Percentiles rank a stretch among this genome's conserved stretches.
These are phyloP conservation scores for western clawed frog (Xenopus tropicalis) DNA, from an alignment of 2,113 vertebrate genomes.

Conservation along the genomic window DNA sequence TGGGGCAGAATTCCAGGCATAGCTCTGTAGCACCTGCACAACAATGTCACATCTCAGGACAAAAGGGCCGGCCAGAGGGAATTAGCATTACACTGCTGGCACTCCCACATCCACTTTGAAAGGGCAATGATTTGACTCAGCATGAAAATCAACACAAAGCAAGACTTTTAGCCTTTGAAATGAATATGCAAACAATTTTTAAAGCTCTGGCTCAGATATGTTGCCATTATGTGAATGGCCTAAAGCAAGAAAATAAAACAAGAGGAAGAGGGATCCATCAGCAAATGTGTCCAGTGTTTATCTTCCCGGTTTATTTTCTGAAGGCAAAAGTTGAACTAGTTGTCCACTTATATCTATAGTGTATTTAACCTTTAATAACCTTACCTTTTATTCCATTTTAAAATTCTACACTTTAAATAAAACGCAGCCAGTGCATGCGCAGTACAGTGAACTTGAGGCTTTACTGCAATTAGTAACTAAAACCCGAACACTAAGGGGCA, in stretches of 20 bases:
- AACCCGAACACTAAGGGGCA: too few relatives aligned
- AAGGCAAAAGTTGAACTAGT: too few relatives aligned
- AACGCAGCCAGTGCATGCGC: too few relatives aligned
- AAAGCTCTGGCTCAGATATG: constrained; percentile 52
- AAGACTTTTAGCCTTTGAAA: constrained; percentile 56
- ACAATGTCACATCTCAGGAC: constrained; percentile 42
- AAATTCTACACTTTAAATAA: too few relatives aligned
- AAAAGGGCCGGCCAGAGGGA: constrained; percentile 50
- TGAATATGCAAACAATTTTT: constrained; percentile 60
- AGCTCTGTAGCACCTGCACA: constrained; percentile 54
- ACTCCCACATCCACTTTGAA: constrained; percentile 46
- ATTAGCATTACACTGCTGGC: constrained; percentile 54
- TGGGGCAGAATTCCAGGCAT: constrained; percentile 23
- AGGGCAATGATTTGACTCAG: constrained; percentile 53
- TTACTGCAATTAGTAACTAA: too few relatives aligned
- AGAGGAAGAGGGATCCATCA: constrained; percentile 44
- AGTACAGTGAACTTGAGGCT: too few relatives aligned
- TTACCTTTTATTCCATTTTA: too few relatives aligned
- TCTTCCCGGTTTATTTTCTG: too few relatives aligned
- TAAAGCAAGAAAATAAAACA: constrained; percentile 54
- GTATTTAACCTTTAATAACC: too few relatives aligned
- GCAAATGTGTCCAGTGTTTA: too few relatives aligned
- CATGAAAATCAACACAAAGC: constrained; percentile 52
- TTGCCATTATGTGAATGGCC: constrained; percentile 59
- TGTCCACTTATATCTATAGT: too few relatives aligned